Conservation (phyloP, 2,888 invertebrate species). For the Lamellibrachia columna region DNA sequence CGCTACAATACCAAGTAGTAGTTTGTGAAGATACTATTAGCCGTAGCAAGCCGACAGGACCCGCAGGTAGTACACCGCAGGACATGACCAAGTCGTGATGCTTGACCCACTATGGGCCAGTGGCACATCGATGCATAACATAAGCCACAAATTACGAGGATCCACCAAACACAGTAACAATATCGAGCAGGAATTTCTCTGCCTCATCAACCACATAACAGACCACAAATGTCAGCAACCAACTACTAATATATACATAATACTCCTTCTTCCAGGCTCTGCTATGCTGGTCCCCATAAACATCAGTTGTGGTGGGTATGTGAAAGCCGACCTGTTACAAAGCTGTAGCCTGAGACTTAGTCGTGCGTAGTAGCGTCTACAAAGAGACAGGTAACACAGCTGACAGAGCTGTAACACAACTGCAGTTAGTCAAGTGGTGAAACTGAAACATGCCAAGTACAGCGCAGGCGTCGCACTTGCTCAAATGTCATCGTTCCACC, state of each 20-base stretch:
- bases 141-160: constrained; percentile 8
- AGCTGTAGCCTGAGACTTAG: not conserved
- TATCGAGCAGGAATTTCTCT: constrained; percentile 7
- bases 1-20: constrained; percentile 5
- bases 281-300: constrained; percentile 16
- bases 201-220: constrained; percentile 12
- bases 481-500: not conserved
- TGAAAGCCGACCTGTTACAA: constrained; percentile 16
- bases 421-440: not conserved
- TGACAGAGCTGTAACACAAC: not conserved
- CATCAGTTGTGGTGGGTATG: not conserved
- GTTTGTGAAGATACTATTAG: not conserved
- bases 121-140: not conserved
- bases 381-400: not conserved
- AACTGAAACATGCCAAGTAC: not conserved
- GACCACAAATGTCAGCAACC: constrained; percentile 16
- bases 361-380: not conserved
- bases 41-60: constrained; percentile 4
- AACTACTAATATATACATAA: constrained; percentile 16
- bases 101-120: not conserved
- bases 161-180: constrained; percentile 16
- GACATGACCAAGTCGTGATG: not conserved
- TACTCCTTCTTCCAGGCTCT: constrained; percentile 16
- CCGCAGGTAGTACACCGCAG: not conserved
- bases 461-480: not conserved